Evolutionary conservation across 1,140 invertebrate species (phyloP), one percentile per base, ranked within the genome.

Genomic region (Tetraneura akinire): DNA sequence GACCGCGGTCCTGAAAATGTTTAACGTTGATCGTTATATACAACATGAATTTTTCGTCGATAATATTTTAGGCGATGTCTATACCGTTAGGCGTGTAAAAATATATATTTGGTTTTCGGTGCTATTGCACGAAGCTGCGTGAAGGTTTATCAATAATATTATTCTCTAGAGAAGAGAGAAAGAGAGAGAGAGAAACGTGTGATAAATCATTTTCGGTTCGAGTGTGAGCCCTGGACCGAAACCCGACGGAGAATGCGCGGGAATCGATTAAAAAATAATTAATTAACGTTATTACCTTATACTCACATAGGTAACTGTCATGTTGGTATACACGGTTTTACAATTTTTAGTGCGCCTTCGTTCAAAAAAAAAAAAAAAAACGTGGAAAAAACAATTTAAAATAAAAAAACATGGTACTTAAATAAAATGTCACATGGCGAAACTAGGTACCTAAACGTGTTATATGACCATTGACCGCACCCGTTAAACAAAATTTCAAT

Each of bases 111-210:
- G 21, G 4, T 26, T n/a, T n/a, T 14, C 66, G 42, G 73, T 16
- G 14, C 6, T 45, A 37, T 37, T 4, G 32, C 45, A 10, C 21
- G 32, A 53, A 14, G 32, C 26, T 26, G 73, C 51, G 32, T 55
- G 57, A 76, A n/a, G n/a, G 57, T 76, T 76, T 76, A 76, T 76
- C 57, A 76, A 76, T 76, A n/a, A n/a, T n/a, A n/a, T n/a, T 76
- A 76, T 21, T 26, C 53, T 42, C 73, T n/a, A n/a, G n/a, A n/a
- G n/a, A n/a, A n/a, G 51, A 16, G 45, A 14, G 53, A 57, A 53
- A 76, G 51, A 16, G 45, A 14, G 53, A 57, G 51, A 16, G 45
- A 14, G 53, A 57, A 53, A 76, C 42, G 51, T 32, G 37, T 42
- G 73, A 76, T 76, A 76, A 76, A 76, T 76, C 32, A 60, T 76